Conservation (phyloP, 2,797 vertebrate species). For the Thamnophis elegans region DNA sequence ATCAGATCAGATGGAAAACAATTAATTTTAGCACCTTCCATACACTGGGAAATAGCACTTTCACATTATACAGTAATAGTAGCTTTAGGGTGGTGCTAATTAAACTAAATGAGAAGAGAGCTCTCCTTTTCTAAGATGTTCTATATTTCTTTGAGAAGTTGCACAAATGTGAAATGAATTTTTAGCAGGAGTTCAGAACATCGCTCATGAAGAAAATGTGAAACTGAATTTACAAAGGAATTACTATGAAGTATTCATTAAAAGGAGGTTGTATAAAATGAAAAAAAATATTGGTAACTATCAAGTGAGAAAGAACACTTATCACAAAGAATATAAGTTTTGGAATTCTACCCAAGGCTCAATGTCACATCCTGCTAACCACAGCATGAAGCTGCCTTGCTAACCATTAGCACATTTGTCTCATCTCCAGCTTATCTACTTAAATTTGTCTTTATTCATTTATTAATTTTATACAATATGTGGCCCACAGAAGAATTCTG, state of each 20-base stretch:
- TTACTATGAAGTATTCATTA: conserved; percentile 9
- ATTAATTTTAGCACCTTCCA: conserved; percentile 38
- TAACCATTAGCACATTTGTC: background rate
- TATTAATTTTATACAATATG: background rate
- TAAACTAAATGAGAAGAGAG: conserved; percentile 13
- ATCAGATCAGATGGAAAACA: conserved; percentile 28
- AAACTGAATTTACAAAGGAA: background rate
- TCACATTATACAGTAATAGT: background rate
- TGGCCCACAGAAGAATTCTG: background rate
- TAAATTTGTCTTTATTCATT: background rate
- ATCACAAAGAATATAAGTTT: background rate
- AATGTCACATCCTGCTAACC: background rate
- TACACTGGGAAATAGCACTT: conserved; percentile 33
- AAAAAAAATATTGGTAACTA: background rate
- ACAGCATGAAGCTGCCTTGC: background rate
- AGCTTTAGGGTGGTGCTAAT: background rate
- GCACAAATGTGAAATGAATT: conserved; percentile 44
- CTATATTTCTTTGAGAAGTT: conserved; percentile 6
- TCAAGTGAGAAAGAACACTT: background rate
- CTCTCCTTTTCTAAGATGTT: background rate
- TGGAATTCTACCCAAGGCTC: background rate
- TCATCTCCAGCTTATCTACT: background rate
- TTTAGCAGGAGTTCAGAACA: conserved; percentile 49
- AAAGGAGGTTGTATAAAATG: conserved; percentile 12
- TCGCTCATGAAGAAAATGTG: conserved; percentile 21